Conservation (phyloP, 2,797 vertebrate genomes). For the Galaxias olidus region DNA sequence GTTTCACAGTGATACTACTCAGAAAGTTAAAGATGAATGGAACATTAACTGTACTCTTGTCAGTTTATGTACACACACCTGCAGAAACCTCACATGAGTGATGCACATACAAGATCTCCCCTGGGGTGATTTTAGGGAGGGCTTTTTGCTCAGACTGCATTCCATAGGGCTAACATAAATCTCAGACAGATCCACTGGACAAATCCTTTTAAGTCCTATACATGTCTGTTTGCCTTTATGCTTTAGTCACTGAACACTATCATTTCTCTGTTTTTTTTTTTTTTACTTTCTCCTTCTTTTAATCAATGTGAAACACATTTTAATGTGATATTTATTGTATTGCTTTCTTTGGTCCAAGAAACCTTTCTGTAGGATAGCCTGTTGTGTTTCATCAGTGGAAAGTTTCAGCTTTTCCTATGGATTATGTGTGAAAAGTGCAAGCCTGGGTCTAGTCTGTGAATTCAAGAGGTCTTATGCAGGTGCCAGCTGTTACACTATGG, state of each 20-base stretch:
- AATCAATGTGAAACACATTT: neutral
- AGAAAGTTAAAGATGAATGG: neutral
- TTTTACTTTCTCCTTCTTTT: neutral
- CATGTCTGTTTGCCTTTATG: neutral
- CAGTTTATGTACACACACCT: too few species aligned
- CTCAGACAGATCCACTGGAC: neutral
- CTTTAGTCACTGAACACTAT: neutral
- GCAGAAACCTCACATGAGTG: too few species aligned
- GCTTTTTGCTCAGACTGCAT: neutral
- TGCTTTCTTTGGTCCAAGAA: conserved; percentile 3
- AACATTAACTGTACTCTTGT: neutral
- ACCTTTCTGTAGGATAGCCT: neutral
- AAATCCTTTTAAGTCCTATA: neutral
- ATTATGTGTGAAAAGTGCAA: conserved; percentile 3
- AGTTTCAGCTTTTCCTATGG: conserved; percentile 10
- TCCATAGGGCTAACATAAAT: conserved; percentile 13
- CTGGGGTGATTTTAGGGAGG: neutral
- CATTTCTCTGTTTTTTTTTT: neutral
- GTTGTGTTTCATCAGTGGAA: conserved; percentile 19
- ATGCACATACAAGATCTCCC: too few species aligned
- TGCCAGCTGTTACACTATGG: neutral
- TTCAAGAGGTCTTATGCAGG: neutral
- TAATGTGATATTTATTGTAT: neutral
- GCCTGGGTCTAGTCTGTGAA: neutral
- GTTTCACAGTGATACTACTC: conserved; percentile 4